Conservation (phyloP, 1,140 invertebrate species). For the Papilio glaucus region DNA sequence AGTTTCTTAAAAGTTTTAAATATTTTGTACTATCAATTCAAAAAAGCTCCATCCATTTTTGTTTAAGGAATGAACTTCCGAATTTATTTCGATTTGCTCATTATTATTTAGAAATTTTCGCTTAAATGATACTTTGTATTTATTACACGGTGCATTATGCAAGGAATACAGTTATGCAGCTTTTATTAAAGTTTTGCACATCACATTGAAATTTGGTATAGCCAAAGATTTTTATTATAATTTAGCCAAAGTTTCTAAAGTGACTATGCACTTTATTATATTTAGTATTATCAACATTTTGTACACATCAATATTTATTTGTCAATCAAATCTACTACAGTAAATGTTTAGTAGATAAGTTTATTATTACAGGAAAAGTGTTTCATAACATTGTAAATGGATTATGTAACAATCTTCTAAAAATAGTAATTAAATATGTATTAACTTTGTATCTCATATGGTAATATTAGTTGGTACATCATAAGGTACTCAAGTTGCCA, state of each 20-base stretch:
- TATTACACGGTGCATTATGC: slow-evolving; percentile 2
- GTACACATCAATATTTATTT: slow-evolving; percentile 16
- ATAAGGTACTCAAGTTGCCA: slow-evolving; percentile 77
- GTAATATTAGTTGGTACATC: slow-evolving; percentile 54
- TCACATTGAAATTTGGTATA: slow-evolving; percentile 36
- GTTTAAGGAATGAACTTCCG: neutral
- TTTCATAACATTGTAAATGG: slow-evolving; percentile 6
- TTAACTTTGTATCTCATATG: neutral
- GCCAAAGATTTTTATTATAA: slow-evolving; percentile 38
- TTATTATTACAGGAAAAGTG: slow-evolving; percentile 26
- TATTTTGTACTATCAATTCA: neutral
- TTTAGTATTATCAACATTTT: slow-evolving; percentile 28
- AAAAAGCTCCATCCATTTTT: neutral
- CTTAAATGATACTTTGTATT: slow-evolving; percentile 17
- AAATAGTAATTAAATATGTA: neutral
- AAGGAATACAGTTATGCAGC: slow-evolving; percentile 6
- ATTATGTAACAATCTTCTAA: slow-evolving; percentile 7
- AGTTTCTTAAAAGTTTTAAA: no score
- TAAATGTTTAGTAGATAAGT: neutral
- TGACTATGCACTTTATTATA: slow-evolving; percentile 20
- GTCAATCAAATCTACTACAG: neutral
- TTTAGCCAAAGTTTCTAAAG: slow-evolving; percentile 36
- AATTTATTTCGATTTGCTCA: slow-evolving; percentile 28
- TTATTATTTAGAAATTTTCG: slow-evolving; percentile 11
- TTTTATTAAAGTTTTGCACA: slow-evolving; percentile 29